Evolutionary conservation across 2,113 vertebrate genomes (phyloP), one percentile per base, ranked within the genome.

Genomic region (Heterotis niloticus): DNA sequence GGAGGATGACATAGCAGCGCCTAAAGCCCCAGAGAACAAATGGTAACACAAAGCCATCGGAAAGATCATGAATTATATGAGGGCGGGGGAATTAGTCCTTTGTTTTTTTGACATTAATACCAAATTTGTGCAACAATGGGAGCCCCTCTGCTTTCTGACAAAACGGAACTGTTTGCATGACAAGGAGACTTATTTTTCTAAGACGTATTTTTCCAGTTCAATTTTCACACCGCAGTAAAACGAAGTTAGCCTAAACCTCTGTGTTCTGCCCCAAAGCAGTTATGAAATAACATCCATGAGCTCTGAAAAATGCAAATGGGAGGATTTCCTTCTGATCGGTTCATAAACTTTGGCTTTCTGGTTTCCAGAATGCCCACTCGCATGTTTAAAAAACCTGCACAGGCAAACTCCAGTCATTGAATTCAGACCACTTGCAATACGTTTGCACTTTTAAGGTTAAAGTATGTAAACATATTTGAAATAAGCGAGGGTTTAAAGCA

Each of bases 41-140:
- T 87, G 92, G 90, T 24, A 13, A 87, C 84, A 91, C 89, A 91
- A 92, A 92, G 85, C 67, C 81, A 76, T 83, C 83, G 77, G 51
- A 84, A 77, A 85, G 84, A 81, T 67, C 62, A 67, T 80, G 76
- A 79, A 80, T 79, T 91, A 91, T 90, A 89, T 89, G 60, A 10
- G 28, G 4, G 5, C 13, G 28, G 82, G 86, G 84, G 81, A 83
- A 82, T 85, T 64, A 24, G 67, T 82, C 54, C 73, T 67, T 84
- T 82, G 88, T 82, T 78, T 86, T 83, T 81, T 78, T 79, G 76
- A 75, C 82, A 87, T 87, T 69, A 88, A 84, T 80, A 77, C 51
- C 56, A 86, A 80, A 81, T 85, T 86, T 84, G 77, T 82, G 83
- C 86, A 86, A 91, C 84, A 87, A 86, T 82, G 80, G 80, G 86